A percentile compares a stretch with the other conserved stretches of the same genome.
Evolutionary conservation across 2,888 invertebrate genomes (phyloP).

Genomic region (Drosophila greeni): DNA sequence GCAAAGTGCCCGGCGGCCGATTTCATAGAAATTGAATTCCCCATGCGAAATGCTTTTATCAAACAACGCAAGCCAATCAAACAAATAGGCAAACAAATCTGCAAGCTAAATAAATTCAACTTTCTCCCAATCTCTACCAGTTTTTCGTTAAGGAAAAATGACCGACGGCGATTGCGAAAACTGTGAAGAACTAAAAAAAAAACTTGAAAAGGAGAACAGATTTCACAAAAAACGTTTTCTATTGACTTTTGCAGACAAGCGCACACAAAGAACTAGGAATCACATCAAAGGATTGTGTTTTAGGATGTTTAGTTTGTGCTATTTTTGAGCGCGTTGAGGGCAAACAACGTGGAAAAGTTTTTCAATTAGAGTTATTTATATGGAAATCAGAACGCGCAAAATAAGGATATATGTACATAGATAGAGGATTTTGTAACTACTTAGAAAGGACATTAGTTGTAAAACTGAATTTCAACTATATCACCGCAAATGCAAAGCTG

Average conservation of each 20-base stretch:
- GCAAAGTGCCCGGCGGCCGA: slow-evolving; percentile 28
- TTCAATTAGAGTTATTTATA: slow-evolving; percentile 58
- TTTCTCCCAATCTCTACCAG: slow-evolving; percentile 19
- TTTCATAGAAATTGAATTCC: slow-evolving; percentile 42
- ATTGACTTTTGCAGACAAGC: slow-evolving; percentile 53
- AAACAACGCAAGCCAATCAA: slow-evolving; percentile 59
- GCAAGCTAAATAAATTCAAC: slow-evolving; percentile 59
- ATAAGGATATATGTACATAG: neutral
- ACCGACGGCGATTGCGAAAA: slow-evolving; percentile 38
- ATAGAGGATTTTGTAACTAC: slow-evolving; percentile 10
- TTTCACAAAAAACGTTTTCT: slow-evolving; percentile 21
- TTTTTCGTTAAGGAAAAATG: slow-evolving; percentile 35
- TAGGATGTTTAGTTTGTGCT: neutral
- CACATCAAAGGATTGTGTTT: slow-evolving; percentile 32
- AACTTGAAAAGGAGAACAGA: slow-evolving; percentile 24
- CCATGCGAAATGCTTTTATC: slow-evolving; percentile 53
- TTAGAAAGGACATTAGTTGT: slow-evolving; percentile 23
- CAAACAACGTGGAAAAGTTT: slow-evolving; percentile 39
- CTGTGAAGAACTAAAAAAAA: slow-evolving; percentile 11
- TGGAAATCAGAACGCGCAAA: slow-evolving; percentile 8
- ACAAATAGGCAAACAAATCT: slow-evolving; percentile 64
- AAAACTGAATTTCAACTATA: slow-evolving; percentile 43
- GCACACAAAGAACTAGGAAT: slow-evolving; percentile 31
- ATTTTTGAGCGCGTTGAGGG: slow-evolving; percentile 9
- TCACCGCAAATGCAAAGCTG: slow-evolving; percentile 39